Conservation (phyloP, 2,888 invertebrate genomes). For the Exocentrus adspersus region DNA sequence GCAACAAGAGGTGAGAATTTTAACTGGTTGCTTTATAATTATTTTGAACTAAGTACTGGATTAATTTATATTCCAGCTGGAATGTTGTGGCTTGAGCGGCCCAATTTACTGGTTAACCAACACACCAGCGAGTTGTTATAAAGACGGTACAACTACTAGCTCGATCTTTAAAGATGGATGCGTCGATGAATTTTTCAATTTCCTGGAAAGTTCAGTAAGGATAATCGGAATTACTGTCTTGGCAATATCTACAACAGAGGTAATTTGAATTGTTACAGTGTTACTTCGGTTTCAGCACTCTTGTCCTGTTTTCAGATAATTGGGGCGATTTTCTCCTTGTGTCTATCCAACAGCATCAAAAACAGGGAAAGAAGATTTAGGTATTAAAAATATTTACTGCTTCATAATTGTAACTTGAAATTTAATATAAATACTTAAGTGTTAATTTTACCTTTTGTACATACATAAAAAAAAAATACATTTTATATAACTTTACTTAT, state of each 20-base stretch:
- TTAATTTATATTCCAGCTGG: constrained; percentile 36
- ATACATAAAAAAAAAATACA: no score
- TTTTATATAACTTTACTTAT: no score
- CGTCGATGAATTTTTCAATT: constrained; percentile 37
- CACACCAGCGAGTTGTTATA: constrained; percentile 29
- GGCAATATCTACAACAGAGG: constrained; percentile 43
- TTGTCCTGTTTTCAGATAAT: constrained; percentile 41
- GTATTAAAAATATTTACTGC: constrained; percentile 26
- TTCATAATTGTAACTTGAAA: no score
- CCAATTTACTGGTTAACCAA: constrained; percentile 23
- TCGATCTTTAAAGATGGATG: constrained; percentile 35
- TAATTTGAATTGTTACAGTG: no score
- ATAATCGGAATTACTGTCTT: constrained; percentile 45
- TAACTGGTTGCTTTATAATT: no score
- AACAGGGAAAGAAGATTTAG: constrained; percentile 44
- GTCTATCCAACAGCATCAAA: constrained; percentile 44
- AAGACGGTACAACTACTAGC: constrained; percentile 10
- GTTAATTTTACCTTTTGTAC: no score
- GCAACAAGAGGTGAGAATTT: constrained; percentile 67
- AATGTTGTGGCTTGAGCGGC: constrained; percentile 43
- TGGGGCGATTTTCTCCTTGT: constrained; percentile 44
- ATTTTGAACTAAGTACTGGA: no score
- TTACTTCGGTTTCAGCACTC: no score
- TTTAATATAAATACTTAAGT: no score
- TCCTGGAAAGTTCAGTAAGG: constrained; percentile 32